These are phyloP conservation scores for Amphimallon solstitiale DNA, from an alignment of 2,888 invertebrate genomes.

Conservation along the genomic window DNA sequence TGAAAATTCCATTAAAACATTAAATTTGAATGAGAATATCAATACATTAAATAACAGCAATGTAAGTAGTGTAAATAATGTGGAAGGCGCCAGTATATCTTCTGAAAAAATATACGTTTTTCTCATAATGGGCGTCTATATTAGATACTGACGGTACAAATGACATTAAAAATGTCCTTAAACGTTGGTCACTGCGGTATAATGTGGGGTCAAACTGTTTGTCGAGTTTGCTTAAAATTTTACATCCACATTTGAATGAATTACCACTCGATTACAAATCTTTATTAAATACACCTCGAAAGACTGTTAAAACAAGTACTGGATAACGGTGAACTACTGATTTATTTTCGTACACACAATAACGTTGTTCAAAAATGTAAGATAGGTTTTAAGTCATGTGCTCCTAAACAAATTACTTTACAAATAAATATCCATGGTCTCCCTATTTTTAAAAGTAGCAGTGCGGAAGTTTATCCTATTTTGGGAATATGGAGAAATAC, in stretches of 20 bases:
- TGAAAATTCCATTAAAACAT: too few species aligned
- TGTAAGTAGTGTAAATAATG: too few species aligned
- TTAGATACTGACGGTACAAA: too few species aligned
- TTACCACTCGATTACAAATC: background rate
- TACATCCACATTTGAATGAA: background rate
- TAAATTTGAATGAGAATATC: too few species aligned
- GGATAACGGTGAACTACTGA: background rate
- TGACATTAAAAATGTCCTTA: too few species aligned
- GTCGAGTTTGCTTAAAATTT: background rate
- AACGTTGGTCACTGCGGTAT: too few species aligned
- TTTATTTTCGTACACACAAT: background rate
- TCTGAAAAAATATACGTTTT: too few species aligned
- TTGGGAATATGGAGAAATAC: conserved; percentile 35
- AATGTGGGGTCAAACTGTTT: background rate
- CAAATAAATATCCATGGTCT: conserved; percentile 45
- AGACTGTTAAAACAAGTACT: background rate
- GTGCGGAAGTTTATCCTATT: conserved; percentile 41
- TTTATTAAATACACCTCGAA: background rate
- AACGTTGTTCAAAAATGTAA: background rate
- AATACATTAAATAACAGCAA: too few species aligned
- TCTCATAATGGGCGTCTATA: too few species aligned
- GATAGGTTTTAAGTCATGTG: conserved; percentile 23
- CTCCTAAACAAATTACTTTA: conserved; percentile 10
- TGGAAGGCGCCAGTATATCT: too few species aligned
- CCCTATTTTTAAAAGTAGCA: conserved; percentile 42